phyloP scores from a whole-genome alignment of 2,888 invertebrate species.

The Patella depressa region DNA sequence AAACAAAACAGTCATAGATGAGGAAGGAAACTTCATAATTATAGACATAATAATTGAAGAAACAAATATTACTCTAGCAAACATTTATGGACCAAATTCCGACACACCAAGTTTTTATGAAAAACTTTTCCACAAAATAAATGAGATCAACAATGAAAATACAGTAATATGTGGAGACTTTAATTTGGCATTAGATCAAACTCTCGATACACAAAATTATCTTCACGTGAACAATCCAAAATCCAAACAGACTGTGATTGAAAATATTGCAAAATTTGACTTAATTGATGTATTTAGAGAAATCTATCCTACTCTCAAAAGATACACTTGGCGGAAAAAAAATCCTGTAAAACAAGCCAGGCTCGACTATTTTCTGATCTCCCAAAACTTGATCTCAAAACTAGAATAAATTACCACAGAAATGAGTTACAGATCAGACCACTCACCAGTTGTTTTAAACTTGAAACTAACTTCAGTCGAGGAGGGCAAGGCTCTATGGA shows the following conservation, averaged over 20 bases:
- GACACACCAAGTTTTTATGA: constrained; percentile 20
- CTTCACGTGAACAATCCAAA: constrained; percentile 18
- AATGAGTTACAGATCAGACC: constrained; percentile 15
- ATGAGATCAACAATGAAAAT: constrained; percentile 1
- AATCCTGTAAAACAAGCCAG: neutral
- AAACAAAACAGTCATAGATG: neutral
- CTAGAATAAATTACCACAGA: neutral
- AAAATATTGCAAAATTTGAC: constrained; percentile 10
- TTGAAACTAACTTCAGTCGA: constrained; percentile 13
- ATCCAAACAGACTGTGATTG: constrained; percentile 10
- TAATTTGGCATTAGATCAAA: constrained; percentile 19
- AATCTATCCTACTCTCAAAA: neutral
- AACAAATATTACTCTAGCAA: constrained; percentile 1
- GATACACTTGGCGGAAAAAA: neutral
- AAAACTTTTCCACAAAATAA: neutral
- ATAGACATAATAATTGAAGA: neutral
- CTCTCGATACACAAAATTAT: constrained; percentile 12
- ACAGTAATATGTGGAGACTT: constrained; percentile 11
- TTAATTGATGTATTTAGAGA: constrained; percentile 9
- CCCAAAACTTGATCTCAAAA: neutral
- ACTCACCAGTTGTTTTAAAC: neutral
- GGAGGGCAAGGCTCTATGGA: constrained; percentile 21
- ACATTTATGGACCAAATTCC: constrained; percentile 22
- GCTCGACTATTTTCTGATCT: neutral
- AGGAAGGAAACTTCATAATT: neutral